Percentiles rank a stretch among this genome's conserved stretches.
Conservation (phyloP, 2,888 invertebrate species). For the Mylabris sibirica region DNA sequence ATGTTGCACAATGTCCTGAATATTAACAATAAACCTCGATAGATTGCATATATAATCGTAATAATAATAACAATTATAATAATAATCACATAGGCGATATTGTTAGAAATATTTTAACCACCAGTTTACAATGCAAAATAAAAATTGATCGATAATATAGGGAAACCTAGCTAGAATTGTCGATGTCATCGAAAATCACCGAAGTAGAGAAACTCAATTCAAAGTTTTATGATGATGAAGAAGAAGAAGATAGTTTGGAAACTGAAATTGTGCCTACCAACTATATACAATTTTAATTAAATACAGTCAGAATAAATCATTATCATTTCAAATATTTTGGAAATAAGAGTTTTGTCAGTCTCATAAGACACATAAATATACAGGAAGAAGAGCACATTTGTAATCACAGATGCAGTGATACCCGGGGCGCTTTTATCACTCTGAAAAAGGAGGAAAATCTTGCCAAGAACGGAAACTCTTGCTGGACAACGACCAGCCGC, state of each 20-base stretch:
- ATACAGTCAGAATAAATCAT: too few relatives aligned
- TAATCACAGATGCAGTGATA: not conserved
- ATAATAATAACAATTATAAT: not conserved
- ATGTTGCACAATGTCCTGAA: slow-evolving; percentile 10
- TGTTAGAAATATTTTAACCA: not conserved
- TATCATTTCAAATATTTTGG: too few relatives aligned
- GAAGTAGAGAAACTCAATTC: too few relatives aligned
- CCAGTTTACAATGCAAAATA: too few relatives aligned
- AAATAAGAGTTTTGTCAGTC: too few relatives aligned
- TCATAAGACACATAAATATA: not conserved
- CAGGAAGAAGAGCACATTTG: not conserved
- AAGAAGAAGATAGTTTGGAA: too few relatives aligned
- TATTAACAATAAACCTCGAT: slow-evolving; percentile 11
- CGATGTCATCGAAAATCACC: too few relatives aligned
- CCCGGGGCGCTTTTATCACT: slow-evolving; percentile 1
- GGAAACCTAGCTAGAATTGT: too few relatives aligned
- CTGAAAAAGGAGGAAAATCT: not conserved
- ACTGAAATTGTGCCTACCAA: too few relatives aligned
- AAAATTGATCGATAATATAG: too few relatives aligned
- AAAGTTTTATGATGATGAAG: too few relatives aligned
- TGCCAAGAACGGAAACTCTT: not conserved
- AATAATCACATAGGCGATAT: not conserved
- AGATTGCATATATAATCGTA: not conserved
- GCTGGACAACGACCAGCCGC: slow-evolving; percentile 23
- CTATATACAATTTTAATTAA: not conserved